Percentiles rank a stretch among this genome's conserved stretches.
phyloP scores from a whole-genome alignment of 2,888 invertebrate genomes.

The Acleris sparsana region DNA sequence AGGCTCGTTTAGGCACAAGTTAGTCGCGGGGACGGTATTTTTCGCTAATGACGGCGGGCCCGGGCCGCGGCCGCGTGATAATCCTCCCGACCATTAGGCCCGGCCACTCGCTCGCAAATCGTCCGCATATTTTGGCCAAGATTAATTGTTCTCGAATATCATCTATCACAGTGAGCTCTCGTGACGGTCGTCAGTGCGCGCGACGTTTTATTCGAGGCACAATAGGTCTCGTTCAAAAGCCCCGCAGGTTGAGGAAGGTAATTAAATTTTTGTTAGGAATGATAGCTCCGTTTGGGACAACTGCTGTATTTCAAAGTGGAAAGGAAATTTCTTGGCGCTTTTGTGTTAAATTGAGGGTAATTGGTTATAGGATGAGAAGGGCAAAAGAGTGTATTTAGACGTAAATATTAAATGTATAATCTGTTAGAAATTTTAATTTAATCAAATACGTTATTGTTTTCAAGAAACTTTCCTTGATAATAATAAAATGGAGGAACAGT shows the following conservation, averaged over 20 bases:
- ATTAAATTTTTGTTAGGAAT: conserved; percentile 71
- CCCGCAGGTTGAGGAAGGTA: conserved; percentile 60
- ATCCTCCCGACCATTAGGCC: conserved; percentile 81
- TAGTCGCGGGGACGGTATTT: conserved; percentile 59
- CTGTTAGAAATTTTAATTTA: too few species aligned
- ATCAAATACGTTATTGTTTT: too few species aligned
- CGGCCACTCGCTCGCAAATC: conserved; percentile 82
- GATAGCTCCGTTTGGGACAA: conserved; percentile 53
- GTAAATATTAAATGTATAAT: too few species aligned
- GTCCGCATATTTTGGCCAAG: conserved; percentile 83
- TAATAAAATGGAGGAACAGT: conserved; percentile 30
- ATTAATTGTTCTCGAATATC: conserved; percentile 84
- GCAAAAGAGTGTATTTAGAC: too few species aligned
- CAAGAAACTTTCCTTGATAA: conserved; percentile 1
- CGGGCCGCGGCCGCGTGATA: conserved; percentile 72
- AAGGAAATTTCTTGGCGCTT: conserved; percentile 44
- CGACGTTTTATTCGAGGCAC: conserved; percentile 79
- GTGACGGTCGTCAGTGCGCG: conserved; percentile 78
- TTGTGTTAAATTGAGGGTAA: conserved; percentile 47
- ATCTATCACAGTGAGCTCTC: conserved; percentile 81
- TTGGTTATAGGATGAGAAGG: conserved; percentile 39
- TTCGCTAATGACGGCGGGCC: conserved; percentile 71
- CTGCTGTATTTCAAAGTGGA: conserved; percentile 50
- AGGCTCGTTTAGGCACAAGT: conserved; percentile 30
- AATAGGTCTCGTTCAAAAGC: conserved; percentile 63